Evolutionary conservation across 2,113 vertebrate genomes (phyloP).

Genomic region (Strix uralensis): DNA sequence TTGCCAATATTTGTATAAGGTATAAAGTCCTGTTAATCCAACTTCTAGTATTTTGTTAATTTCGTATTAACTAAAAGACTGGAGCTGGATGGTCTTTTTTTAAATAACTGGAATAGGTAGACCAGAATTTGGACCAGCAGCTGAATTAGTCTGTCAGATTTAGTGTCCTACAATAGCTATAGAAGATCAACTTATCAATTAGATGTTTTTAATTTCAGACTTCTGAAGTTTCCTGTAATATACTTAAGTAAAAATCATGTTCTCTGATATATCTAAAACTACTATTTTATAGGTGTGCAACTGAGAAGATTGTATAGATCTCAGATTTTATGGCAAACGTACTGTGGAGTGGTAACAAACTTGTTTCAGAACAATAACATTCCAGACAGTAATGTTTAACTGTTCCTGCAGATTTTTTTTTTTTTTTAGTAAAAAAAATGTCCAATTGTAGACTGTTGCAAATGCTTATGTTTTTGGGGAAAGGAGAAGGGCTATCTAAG

Average conservation of each 20-base stretch:
- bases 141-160: neutral
- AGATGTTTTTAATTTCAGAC: neutral
- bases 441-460: neutral
- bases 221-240: neutral
- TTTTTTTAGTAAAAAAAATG: neutral
- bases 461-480: neutral
- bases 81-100: neutral
- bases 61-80: neutral
- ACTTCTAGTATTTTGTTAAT: neutral
- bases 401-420: neutral
- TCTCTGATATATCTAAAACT: neutral
- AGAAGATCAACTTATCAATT: neutral
- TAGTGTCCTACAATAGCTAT: neutral
- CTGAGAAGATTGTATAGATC: neutral
- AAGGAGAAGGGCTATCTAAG: neutral
- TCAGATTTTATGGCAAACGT: neutral
- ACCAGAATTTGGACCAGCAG: neutral
- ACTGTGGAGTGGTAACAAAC: neutral
- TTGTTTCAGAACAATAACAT: neutral
- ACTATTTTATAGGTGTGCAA: neutral
- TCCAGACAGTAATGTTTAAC: neutral
- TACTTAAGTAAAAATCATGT: neutral
- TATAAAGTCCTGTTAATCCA: neutral
- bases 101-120: neutral
- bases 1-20: neutral